Conservation (phyloP, 2,888 invertebrate species). For the Lydus trimaculatus region DNA sequence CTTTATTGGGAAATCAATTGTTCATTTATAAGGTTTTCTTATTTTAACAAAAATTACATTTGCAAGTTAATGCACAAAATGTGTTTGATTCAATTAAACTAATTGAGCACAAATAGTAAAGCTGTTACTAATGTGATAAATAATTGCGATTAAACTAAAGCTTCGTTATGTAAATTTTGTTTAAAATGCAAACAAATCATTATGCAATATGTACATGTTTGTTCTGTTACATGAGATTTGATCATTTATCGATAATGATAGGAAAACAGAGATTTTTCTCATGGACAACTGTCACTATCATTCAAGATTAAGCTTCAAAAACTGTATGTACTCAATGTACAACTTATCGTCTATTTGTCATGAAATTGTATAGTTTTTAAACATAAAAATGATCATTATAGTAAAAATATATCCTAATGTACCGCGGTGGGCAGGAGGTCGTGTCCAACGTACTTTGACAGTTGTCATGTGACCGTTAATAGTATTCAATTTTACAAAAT, state of each 20-base stretch:
- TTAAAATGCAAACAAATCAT: constrained; percentile 11
- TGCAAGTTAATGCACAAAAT: background rate
- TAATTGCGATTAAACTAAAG: constrained; percentile 8
- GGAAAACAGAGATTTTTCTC: too few relatives aligned
- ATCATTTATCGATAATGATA: background rate
- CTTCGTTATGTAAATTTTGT: constrained; percentile 12
- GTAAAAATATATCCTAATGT: too few relatives aligned
- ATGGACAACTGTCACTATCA: too few relatives aligned
- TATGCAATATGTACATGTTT: background rate
- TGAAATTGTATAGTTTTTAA: background rate
- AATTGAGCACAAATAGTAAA: constrained; percentile 12
- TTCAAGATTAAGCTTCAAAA: too few relatives aligned
- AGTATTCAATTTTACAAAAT: too few relatives aligned
- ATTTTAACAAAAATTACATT: background rate
- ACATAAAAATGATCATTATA: too few relatives aligned
- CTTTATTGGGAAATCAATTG: background rate
- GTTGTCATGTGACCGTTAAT: too few relatives aligned
- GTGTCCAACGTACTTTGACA: too few relatives aligned
- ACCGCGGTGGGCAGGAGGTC: too few relatives aligned
- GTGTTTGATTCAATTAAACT: constrained; percentile 9
- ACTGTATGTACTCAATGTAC: too few relatives aligned
- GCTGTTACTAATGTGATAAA: constrained; percentile 5
- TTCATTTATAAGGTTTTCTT: background rate
- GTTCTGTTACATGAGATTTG: background rate
- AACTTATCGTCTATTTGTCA: background rate